Base-by-base conservation (phyloP, 92 coral and sea anemone genomes). In the Epizoanthus scotinus region DNA sequence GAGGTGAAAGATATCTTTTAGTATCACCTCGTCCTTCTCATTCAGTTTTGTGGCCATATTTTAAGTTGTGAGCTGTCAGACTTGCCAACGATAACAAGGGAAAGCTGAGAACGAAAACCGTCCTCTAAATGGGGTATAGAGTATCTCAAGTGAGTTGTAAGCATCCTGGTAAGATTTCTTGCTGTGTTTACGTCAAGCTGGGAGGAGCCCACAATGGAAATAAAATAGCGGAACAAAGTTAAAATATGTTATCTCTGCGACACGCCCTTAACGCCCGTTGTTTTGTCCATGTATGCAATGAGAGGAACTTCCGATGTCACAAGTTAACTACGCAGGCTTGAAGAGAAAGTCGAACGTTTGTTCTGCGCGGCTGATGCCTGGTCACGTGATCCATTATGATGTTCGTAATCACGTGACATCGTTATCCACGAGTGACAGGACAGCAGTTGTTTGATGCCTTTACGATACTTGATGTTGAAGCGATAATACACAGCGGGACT, bases 1-100 rank as follows among this genome's bases (percentile, higher is more conserved):
- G 53, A 94, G 89, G 20, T 88, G 87, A 59, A 94, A 94, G 17
- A 94, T 91, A 22, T 94, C 98, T 83, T 92, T 94, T 14, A 91
- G 89, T 44, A 94, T 82, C 44, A 83, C 91, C 55, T 88, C 92
- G 50, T 94, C 98, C 61, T 84, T 89, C 36, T 91, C 86, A 21
- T 75, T 79, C 75, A 92, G 78, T 58, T 89, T 90, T 1, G 68
- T 59, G 59, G 78, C 86, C 86, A 83, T 89, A 19, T 40, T 71
- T 14, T 58, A 62, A 69, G 38, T 25, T 62, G 58, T 58, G 14
- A 71, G 52, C 52, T 44, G 52, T 44, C 52, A 44, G 10, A 15
- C 52, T 44, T 8, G 52, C 15, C 10, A 44, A 15, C 52, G 1
- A 44, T 12, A 9, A 44, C 15, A 6, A 44, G 14, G 52, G 10